A percentile compares a stretch with the other conserved stretches of the same genome.
These are phyloP conservation scores for Clinocottus analis DNA, from an alignment of 2,113 vertebrate genomes.

Conservation along the genomic window DNA sequence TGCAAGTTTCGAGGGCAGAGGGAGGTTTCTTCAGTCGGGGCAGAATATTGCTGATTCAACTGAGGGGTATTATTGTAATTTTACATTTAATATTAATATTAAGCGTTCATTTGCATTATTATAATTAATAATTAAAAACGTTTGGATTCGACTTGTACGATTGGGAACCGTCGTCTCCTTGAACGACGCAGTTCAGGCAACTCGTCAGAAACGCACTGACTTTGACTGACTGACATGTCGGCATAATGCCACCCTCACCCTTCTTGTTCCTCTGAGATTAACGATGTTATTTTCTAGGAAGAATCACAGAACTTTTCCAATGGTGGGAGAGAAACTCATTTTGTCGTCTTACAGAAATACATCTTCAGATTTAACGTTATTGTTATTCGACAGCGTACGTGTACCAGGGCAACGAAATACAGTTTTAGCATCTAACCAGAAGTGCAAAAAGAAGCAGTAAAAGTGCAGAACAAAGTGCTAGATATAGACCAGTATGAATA, in stretches of 20 bases:
- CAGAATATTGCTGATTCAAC: constrained; percentile 9
- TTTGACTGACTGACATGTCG: not conserved
- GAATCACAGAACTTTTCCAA: not conserved
- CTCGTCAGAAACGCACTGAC: not conserved
- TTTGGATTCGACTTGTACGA: not conserved
- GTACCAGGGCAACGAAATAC: no score
- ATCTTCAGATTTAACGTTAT: no score
- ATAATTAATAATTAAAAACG: not conserved
- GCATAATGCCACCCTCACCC: not conserved
- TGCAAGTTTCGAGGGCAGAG: not conserved
- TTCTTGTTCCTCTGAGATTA: not conserved
- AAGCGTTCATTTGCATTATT: not conserved
- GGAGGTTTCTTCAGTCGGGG: not conserved
- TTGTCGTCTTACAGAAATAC: not conserved
- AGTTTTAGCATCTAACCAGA: no score
- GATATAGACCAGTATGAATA: no score
- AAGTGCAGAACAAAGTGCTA: no score
- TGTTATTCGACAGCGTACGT: no score
- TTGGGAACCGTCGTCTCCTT: not conserved
- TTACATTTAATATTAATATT: not conserved
- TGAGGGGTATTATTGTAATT: not conserved
- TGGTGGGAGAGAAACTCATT: not conserved
- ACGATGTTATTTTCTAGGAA: not conserved
- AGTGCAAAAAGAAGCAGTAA: no score
- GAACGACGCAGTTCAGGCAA: not conserved